Percentiles rank a stretch among this genome's conserved stretches.
phyloP scores from a whole-genome alignment of 1,140 invertebrate species.

The Caenorhabditis briggsae region DNA sequence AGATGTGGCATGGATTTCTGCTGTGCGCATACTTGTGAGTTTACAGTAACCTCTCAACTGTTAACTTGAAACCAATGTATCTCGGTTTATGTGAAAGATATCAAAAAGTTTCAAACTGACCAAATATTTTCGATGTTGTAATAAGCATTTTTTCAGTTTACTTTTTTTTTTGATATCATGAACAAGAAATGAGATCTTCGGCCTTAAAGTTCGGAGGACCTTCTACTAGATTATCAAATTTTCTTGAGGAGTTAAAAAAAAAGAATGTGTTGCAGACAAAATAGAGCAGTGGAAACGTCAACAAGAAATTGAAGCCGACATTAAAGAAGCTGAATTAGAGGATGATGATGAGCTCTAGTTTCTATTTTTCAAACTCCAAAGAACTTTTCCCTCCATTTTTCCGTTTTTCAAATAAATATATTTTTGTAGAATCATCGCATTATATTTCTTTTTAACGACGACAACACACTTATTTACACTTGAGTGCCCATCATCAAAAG shows the following conservation, averaged over 20 bases:
- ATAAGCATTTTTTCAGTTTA: too few species aligned
- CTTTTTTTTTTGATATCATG: too few species aligned
- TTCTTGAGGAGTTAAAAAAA: neutral
- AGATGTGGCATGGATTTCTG: constrained; percentile 51
- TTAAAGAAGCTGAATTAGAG: constrained; percentile 22
- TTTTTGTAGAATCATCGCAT: neutral
- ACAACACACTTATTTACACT: constrained; percentile 20
- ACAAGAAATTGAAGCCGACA: constrained; percentile 50
- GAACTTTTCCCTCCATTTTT: neutral
- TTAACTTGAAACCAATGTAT: too few species aligned
- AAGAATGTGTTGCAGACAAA: neutral
- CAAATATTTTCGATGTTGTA: neutral
- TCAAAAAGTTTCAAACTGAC: too few species aligned
- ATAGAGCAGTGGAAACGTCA: constrained; percentile 39
- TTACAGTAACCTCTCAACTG: too few species aligned
- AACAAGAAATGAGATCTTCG: too few species aligned
- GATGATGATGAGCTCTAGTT: neutral
- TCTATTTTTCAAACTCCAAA: neutral
- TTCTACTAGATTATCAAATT: too few species aligned
- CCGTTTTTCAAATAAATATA: neutral
- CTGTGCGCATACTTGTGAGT: constrained; percentile 35
- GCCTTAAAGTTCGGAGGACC: too few species aligned
- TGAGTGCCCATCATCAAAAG: neutral
- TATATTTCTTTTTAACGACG: too few species aligned
- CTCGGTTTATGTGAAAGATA: neutral